A percentile compares a stretch with the other conserved stretches of the same genome.
These are phyloP conservation scores for Erpetoichthys calabaricus DNA, from an alignment of 2,797 vertebrate species.

Conservation along the genomic window DNA sequence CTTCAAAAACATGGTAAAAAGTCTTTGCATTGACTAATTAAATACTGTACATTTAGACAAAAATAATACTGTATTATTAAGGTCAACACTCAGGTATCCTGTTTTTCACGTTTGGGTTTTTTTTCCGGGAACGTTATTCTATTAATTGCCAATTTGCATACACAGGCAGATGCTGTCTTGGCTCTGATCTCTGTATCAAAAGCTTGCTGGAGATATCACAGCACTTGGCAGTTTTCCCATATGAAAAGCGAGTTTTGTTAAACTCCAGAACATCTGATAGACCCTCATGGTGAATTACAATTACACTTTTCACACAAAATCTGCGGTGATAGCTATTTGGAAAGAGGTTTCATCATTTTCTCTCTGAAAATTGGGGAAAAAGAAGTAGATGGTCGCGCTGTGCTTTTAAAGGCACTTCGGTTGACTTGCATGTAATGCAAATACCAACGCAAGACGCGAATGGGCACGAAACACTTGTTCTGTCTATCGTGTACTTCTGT, in stretches of 20 bases:
- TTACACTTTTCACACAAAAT: constrained; percentile 79
- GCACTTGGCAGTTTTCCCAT: constrained; percentile 75
- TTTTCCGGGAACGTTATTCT: constrained; percentile 62
- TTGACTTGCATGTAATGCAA: constrained; percentile 73
- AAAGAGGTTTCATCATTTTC: constrained; percentile 74
- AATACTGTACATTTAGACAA: background rate
- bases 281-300: constrained; percentile 78
- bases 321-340: constrained; percentile 75
- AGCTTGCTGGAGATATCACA: constrained; percentile 72
- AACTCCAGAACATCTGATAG: constrained; percentile 70
- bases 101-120: constrained; percentile 25
- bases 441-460: constrained; percentile 70
- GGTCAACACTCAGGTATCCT: constrained; percentile 51
- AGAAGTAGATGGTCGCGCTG: constrained; percentile 75
- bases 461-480: constrained; percentile 35
- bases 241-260: constrained; percentile 66
- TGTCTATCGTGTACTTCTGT: no score
- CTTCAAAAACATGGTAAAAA: no score
- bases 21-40: no score
- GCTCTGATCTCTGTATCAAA: constrained; percentile 64
- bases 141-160: constrained; percentile 81
- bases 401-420: constrained; percentile 76
- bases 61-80: constrained; percentile 24
- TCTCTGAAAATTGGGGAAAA: constrained; percentile 66
- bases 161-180: constrained; percentile 77